Evolutionary conservation across 2,113 vertebrate genomes (phyloP).

Genomic region (Siphamia tubifer): DNA sequence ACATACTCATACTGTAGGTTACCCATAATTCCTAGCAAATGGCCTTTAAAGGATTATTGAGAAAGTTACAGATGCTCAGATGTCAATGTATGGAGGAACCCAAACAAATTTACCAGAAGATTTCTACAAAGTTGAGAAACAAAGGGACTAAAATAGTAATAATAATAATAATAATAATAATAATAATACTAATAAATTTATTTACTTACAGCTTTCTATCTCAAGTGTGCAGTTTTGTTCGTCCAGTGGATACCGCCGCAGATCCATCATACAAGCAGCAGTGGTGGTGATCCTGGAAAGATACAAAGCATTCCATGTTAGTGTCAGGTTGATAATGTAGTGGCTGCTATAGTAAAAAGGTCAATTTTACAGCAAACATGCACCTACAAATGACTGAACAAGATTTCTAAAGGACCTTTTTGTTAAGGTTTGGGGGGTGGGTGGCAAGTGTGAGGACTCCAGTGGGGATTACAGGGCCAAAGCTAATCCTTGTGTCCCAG

Average conservation of each 20-base stretch:
- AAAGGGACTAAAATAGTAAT: not conserved
- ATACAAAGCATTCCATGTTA: no score
- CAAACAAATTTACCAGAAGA: no score
- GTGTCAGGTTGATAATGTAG: not conserved
- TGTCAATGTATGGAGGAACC: no score
- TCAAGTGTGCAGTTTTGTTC: constrained; percentile 97
- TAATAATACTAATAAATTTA: no score
- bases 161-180: not conserved
- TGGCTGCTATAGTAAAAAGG: not conserved
- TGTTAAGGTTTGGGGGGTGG: not conserved
- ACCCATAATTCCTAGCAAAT: not conserved
- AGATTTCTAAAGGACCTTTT: not conserved
- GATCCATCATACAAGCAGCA: constrained; percentile 98
- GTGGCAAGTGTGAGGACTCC: not conserved
- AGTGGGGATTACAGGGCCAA: constrained; percentile 39
- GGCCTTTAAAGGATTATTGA: no score
- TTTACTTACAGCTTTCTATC: constrained; percentile 95
- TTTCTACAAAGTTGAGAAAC: no score
- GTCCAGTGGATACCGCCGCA: constrained; percentile 92
- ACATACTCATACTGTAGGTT: no score
- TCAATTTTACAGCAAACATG: no score
- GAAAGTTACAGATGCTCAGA: no score
- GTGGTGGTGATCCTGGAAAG: constrained; percentile 93
- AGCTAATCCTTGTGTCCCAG: constrained; percentile 57
- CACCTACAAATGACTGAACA: not conserved